These are phyloP conservation scores for Cyclina sinensis DNA, from an alignment of 1,140 invertebrate species.

Conservation along the genomic window DNA sequence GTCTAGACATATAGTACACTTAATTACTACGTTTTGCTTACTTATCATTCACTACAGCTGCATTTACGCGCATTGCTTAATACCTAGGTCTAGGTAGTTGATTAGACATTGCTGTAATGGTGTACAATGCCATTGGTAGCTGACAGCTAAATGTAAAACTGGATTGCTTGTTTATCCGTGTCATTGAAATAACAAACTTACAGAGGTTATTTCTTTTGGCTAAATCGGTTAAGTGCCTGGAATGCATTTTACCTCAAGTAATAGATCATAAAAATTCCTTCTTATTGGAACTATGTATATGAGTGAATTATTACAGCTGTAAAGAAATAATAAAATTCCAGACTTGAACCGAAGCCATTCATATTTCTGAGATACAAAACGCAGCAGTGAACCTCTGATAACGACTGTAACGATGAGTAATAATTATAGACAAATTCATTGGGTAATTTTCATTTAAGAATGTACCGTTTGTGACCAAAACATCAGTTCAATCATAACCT, in stretches of 20 bases:
- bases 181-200: background rate
- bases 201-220: background rate
- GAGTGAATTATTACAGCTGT: constrained; percentile 1
- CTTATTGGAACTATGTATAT: constrained; percentile 12
- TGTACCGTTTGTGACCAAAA: no score
- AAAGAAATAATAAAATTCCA: constrained; percentile 16
- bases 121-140: background rate
- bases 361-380: background rate
- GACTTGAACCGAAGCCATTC: background rate
- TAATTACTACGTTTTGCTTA: no score
- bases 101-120: background rate
- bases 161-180: background rate
- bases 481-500: no score
- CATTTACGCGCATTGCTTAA: background rate
- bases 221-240: constrained; percentile 27
- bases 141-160: background rate
- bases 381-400: background rate
- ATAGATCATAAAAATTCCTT: constrained; percentile 35
- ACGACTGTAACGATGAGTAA: no score
- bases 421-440: no score
- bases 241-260: constrained; percentile 11
- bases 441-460: no score
- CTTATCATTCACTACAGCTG: no score
- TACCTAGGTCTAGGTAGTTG: background rate
- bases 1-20: no score